Evolutionary conservation across 2,888 invertebrate genomes (phyloP).

Genomic region (Clistopyga incitator): DNA sequence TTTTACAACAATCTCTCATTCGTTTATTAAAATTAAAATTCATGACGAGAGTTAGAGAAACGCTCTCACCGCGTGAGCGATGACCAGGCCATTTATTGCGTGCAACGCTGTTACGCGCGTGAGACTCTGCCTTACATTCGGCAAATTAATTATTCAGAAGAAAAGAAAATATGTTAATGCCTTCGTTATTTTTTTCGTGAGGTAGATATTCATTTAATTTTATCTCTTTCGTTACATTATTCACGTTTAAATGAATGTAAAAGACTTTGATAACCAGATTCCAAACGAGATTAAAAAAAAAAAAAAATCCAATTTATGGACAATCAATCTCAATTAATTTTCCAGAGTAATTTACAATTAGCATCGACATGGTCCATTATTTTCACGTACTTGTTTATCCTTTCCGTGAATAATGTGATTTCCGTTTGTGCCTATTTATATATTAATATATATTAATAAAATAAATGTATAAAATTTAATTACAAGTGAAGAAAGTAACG

Average conservation of each 20-base stretch:
- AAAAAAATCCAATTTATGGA: too few relatives aligned
- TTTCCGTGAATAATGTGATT: too few relatives aligned
- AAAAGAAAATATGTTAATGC: constrained; percentile 13
- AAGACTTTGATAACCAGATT: background rate
- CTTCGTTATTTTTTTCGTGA: constrained; percentile 16
- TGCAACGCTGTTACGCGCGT: constrained; percentile 12
- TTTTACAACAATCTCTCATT: background rate
- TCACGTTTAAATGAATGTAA: background rate
- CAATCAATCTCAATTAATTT: background rate
- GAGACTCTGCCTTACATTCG: constrained; percentile 9
- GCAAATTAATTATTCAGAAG: background rate
- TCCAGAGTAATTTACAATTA: background rate
- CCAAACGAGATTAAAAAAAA: background rate
- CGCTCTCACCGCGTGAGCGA: background rate
- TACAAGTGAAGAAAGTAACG: too few relatives aligned
- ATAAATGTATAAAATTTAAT: too few relatives aligned
- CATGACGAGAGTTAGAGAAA: background rate
- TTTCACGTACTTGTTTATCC: too few relatives aligned
- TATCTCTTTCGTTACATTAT: background rate
- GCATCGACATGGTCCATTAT: background rate
- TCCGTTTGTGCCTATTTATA: too few relatives aligned
- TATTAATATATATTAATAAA: too few relatives aligned
- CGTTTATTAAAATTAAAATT: background rate
- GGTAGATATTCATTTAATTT: background rate
- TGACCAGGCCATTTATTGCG: background rate